Base-by-base conservation (phyloP, 2,888 invertebrate species). In the Acleris sparsana region DNA sequence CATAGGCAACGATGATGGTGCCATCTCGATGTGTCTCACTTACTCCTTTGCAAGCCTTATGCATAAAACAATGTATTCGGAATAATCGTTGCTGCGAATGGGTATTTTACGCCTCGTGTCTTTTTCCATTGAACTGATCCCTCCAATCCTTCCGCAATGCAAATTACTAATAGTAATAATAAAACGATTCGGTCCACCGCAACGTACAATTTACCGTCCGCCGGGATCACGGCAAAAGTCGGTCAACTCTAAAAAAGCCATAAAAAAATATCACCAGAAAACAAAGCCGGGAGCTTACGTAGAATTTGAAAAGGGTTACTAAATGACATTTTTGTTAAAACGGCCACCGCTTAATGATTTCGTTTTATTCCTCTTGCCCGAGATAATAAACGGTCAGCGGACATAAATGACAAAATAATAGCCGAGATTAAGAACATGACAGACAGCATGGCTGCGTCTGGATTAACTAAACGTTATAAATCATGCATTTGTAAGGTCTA, bases 281-380 rank as follows among this genome's bases (percentile, higher is more conserved):
- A 76, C 78, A 83, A 85, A 83, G 79, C 78, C 74, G 67, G 62
- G 68, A 69, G 79, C 79, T 84, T 77, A 81, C 72, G 76, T 75
- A 78, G 74, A 79, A 81, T 85, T 86, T 85, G 84, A 85, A 76
- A 76, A 83, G 84, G 86, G 85, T 85, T 76, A 73, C 78, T 83
- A 81, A 86, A 83, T 79, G 82, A 80, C 82, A 82, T 83, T 85
- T 84, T 83, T 84, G 83, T 80, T 67, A 69, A 83, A 81, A 82
- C 74, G 78, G 79, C 77, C 76, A 76, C 75, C 75, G 75, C 72
- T 77, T 80, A 81, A 83, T 80, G 79, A 67, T 71, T 70, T 53
- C 68, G 69, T 69, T 69, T 66, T 69, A 62, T 68, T 83, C 79
- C 79, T 71, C 73, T 72, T 77, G 79, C 69, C 69, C 70, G 58